These are phyloP conservation scores for Chrysolina haemoptera DNA, from an alignment of 2,888 invertebrate species.

Conservation along the genomic window DNA sequence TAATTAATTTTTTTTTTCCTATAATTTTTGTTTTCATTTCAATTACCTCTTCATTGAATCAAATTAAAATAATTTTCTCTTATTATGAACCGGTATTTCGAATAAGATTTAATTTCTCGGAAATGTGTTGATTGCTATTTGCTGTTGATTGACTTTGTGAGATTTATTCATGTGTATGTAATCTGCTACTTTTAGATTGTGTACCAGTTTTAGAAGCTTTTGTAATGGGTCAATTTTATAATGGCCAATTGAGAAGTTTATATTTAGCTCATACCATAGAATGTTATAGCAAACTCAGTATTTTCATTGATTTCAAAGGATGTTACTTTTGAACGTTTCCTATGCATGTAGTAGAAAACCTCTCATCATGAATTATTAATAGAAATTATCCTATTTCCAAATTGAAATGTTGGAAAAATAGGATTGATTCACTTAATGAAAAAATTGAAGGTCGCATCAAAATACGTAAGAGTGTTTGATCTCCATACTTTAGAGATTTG, in stretches of 20 bases:
- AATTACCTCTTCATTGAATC: neutral
- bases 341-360: no score
- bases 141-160: neutral
- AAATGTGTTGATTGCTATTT: neutral
- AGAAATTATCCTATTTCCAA: no score
- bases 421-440: no score
- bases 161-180: neutral
- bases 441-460: no score
- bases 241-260: neutral
- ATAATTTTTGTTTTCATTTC: neutral
- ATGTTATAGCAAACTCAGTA: neutral
- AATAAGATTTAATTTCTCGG: neutral
- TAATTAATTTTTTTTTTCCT: neutral
- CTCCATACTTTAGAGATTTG: no score
- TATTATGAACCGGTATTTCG: neutral
- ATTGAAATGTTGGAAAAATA: no score
- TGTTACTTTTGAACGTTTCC: no score
- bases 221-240: neutral
- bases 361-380: no score
- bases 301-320: no score
- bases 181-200: neutral
- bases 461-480: no score
- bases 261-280: neutral
- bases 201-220: neutral
- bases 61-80: neutral